phyloP scores from a whole-genome alignment of 2,113 vertebrate species.

The Pangasianodon hypophthalmus region DNA sequence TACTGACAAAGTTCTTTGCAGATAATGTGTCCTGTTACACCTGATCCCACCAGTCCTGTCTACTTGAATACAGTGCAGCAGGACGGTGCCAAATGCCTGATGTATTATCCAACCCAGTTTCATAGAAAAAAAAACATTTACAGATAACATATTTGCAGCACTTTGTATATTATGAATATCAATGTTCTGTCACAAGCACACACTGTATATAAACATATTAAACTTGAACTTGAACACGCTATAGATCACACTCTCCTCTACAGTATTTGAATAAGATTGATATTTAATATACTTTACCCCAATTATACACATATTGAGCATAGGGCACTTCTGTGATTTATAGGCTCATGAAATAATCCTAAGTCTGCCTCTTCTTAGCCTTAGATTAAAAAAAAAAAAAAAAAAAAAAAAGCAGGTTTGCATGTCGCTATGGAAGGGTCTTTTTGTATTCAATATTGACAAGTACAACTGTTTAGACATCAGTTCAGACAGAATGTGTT shows the following conservation, averaged over 20 bases:
- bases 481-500: background rate
- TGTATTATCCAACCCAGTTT: background rate
- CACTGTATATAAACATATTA: background rate
- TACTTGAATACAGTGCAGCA: background rate
- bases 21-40: constrained; percentile 49
- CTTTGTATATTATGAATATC: background rate
- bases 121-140: background rate
- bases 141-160: background rate
- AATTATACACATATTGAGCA: background rate
- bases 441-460: background rate
- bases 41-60: background rate
- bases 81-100: background rate
- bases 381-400: background rate
- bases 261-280: background rate
- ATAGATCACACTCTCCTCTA: background rate
- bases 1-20: constrained; percentile 25
- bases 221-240: background rate
- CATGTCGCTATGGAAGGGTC: background rate
- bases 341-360: background rate
- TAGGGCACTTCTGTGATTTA: background rate
- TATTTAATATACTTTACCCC: background rate
- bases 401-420: background rate
- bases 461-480: background rate
- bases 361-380: background rate
- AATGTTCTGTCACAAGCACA: background rate